Base-by-base conservation (phyloP, 2,888 invertebrate species). In the Lordiphosa fenestrarum region DNA sequence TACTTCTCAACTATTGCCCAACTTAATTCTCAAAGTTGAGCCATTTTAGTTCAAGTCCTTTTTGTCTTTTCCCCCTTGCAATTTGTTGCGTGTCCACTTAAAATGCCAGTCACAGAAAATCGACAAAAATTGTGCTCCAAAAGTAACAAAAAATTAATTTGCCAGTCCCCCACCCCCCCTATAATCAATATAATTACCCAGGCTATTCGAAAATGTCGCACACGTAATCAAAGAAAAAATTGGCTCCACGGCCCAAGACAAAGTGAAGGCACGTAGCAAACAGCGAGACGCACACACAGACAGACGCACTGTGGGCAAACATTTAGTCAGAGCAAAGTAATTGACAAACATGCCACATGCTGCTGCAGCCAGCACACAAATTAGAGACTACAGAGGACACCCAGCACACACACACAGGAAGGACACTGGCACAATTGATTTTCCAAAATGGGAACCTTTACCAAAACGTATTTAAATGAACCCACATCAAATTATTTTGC, bases 261-360 rank as follows among this genome's bases (percentile, higher is more conserved):
- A 71, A 66, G 58, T 59, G 61, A 53, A 50, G 47, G 71, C 78
- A 80, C 81, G 81, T 76, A 80, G 54, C 63, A 78, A 82, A 78
- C 81, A 81, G 2, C 7, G 77, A 80, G 81, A n/a, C n/a, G n/a
- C n/a, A n/a, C n/a, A n/a, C n/a, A n/a, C n/a, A n/a, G n/a, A n/a
- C n/a, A n/a, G n/a, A 80, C 84, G 84, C 80, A 84, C 64, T 67
- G 68, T 71, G 63, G 65, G 63, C 76, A 78, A 82, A 82, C 82
- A 82, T 55, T 69, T 68, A 39, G 64, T 39, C 15, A 60, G 39
- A 38, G 2, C 38, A 38, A 70, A 74, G 84, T 80, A 81, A 80
- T 80, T 80, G 84, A 72, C 84, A 80, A 83, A 80, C 77, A 80
- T 74, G 82, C 82, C 82, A 77, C 76, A 77, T 74, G 76, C 82